phyloP scores from a whole-genome alignment of 1,140 invertebrate genomes.

The Aphaenogaster rudis region DNA sequence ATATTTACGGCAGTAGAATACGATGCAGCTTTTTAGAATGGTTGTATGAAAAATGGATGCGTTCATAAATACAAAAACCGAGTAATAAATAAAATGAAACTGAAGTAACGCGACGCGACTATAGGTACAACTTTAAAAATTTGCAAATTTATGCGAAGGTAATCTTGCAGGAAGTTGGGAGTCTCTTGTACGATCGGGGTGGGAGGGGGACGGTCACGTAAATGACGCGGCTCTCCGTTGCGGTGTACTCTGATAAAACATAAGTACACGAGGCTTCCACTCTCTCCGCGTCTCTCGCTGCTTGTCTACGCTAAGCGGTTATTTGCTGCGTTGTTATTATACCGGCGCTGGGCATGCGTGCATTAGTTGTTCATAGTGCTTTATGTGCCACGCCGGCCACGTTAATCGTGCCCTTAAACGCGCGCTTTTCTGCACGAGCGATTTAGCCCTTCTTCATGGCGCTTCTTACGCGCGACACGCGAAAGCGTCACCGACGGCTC shows the following conservation, averaged over 20 bases:
- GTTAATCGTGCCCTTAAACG: constrained; percentile 74
- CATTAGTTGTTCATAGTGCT: constrained; percentile 61
- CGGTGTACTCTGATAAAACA: constrained; percentile 68
- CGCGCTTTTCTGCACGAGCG: constrained; percentile 61
- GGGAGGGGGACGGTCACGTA: constrained; percentile 30
- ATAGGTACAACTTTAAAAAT: neutral
- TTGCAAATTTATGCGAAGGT: neutral
- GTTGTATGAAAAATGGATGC: neutral
- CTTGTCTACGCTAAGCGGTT: constrained; percentile 75
- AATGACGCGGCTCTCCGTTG: constrained; percentile 33
- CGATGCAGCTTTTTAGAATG: neutral
- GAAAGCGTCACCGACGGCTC: constrained; percentile 13
- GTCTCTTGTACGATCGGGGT: constrained; percentile 20
- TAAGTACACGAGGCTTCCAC: constrained; percentile 47
- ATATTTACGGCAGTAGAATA: neutral
- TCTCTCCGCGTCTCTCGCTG: constrained; percentile 55
- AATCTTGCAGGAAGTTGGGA: constrained; percentile 44
- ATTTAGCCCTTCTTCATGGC: constrained; percentile 46
- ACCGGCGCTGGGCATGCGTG: constrained; percentile 23
- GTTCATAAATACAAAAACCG: neutral
- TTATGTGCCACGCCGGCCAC: constrained; percentile 58
- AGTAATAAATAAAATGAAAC: neutral
- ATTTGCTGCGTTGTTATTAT: constrained; percentile 71
- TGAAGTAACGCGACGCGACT: neutral
- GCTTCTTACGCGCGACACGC: constrained; percentile 32